These are phyloP conservation scores for Epirrhoe tristata DNA, from an alignment of 2,888 invertebrate genomes.

Conservation along the genomic window DNA sequence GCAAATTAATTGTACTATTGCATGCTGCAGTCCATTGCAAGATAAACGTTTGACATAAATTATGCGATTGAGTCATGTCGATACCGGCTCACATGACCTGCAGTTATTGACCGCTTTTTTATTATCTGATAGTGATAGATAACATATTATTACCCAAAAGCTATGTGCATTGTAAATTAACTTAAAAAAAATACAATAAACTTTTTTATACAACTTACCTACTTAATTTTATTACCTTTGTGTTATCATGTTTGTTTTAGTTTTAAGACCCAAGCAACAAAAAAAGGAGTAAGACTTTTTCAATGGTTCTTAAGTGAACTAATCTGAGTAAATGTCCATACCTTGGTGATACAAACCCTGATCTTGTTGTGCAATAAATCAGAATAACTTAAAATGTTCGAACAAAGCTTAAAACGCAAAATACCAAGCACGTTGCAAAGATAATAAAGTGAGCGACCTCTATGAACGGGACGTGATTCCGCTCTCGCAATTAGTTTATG, in stretches of 20 bases:
- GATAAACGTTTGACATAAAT: conserved; percentile 30
- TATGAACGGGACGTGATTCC: conserved; percentile 20
- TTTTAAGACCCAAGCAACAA: no score
- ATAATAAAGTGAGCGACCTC: conserved; percentile 16
- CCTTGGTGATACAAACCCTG: neutral
- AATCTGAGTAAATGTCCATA: no score
- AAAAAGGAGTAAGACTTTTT: no score
- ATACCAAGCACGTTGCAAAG: conserved; percentile 8
- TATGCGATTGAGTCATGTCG: conserved; percentile 16
- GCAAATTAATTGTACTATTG: neutral
- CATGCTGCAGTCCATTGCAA: conserved; percentile 2
- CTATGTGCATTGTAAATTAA: no score
- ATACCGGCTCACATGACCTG: conserved; percentile 37
- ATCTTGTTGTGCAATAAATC: neutral
- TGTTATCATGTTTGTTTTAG: no score
- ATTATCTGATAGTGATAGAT: conserved; percentile 30
- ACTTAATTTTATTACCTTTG: no score
- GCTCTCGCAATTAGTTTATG: conserved; percentile 8
- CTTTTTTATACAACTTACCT: no score
- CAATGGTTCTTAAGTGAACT: no score
- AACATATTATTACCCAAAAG: no score
- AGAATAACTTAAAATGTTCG: neutral
- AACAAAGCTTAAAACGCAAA: neutral
- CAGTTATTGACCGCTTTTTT: conserved; percentile 42
- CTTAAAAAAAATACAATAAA: no score